Conservation (phyloP, 2,888 invertebrate species). For the Heteromyza rotundicornis region DNA sequence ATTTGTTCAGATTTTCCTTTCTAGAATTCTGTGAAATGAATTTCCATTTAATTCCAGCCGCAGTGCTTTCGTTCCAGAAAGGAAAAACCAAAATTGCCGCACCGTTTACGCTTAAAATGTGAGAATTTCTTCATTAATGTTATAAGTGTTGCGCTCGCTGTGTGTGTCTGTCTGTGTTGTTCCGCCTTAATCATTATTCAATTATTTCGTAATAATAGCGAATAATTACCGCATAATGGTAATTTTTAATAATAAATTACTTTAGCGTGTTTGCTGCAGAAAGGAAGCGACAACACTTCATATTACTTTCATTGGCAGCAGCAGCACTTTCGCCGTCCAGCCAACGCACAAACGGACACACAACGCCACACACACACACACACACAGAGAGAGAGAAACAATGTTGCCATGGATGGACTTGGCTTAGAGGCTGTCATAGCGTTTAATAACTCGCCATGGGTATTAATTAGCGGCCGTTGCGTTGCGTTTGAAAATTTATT, state of each 20-base stretch:
- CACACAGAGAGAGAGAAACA: not conserved
- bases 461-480: constrained; percentile 25
- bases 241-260: constrained; percentile 8
- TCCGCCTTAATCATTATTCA: not conserved
- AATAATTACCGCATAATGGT: constrained; percentile 19
- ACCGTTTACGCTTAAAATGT: too few species aligned
- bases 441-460: constrained; percentile 25
- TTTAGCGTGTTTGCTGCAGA: too few species aligned
- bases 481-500: not conserved
- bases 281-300: not conserved
- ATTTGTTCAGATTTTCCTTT: too few species aligned
- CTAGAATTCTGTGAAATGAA: too few species aligned
- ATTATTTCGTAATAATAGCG: constrained; percentile 19
- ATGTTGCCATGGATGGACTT: not conserved
- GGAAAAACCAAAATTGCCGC: too few species aligned
- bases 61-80: too few species aligned
- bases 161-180: not conserved
- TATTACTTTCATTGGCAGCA: not conserved
- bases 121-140: too few species aligned
- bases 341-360: not conserved
- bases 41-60: too few species aligned
- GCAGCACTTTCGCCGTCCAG: not conserved
- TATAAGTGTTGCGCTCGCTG: too few species aligned
- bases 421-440: constrained; percentile 16
- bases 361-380: not conserved